Percentiles rank a stretch among this genome's conserved stretches.
These are phyloP conservation scores for Stenchaetothrips biformis DNA, from an alignment of 2,888 invertebrate species.

Conservation along the genomic window DNA sequence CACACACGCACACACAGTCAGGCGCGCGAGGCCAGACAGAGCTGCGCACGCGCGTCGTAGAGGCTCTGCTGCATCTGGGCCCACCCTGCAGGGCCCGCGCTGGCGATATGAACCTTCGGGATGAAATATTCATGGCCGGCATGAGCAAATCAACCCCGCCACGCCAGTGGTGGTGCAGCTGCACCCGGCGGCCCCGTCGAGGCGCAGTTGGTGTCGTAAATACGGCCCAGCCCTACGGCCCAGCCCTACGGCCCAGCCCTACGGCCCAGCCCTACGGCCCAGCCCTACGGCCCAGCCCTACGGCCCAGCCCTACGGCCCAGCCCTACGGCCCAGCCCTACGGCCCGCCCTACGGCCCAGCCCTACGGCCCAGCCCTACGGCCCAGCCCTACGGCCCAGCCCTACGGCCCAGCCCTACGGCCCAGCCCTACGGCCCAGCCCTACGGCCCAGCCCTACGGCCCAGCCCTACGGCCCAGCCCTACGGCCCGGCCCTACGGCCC, in stretches of 20 bases:
- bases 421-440: too few species aligned
- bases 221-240: constrained; percentile 29
- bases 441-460: too few species aligned
- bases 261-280: too few species aligned
- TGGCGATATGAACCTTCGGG: constrained; percentile 6
- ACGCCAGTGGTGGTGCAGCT: too few species aligned
- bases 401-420: too few species aligned
- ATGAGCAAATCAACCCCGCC: constrained; percentile 28
- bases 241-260: background rate
- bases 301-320: constrained; percentile 35
- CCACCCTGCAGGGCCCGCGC: background rate
- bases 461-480: too few species aligned
- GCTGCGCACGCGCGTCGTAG: constrained; percentile 16
- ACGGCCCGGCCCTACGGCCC: too few species aligned
- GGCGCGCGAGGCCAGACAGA: constrained; percentile 24
- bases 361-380: too few species aligned
- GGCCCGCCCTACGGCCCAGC: background rate
- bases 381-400: too few species aligned
- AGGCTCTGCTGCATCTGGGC: background rate
- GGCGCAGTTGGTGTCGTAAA: too few species aligned
- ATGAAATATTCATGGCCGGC: constrained; percentile 20
- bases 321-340: too few species aligned
- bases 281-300: constrained; percentile 36
- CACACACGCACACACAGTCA: too few species aligned
- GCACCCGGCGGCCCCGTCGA: constrained; percentile 30